Evolutionary conservation across 2,113 vertebrate species (phyloP).

Genomic region (Excalfactoria chinensis): DNA sequence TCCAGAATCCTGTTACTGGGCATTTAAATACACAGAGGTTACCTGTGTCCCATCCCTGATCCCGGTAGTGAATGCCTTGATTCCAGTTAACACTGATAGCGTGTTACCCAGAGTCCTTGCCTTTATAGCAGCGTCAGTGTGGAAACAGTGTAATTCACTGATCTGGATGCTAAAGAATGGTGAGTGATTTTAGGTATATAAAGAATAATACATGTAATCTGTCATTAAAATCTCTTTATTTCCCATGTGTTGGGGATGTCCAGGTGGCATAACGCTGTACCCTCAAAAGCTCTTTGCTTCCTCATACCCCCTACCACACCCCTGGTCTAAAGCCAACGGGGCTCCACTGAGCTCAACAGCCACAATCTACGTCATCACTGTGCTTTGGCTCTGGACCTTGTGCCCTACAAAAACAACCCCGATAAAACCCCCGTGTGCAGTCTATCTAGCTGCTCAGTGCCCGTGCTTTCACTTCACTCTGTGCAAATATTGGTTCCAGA

Average conservation of each 20-base stretch:
- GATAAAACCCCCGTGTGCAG: not conserved
- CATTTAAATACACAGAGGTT: not conserved
- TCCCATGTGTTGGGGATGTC: not conserved
- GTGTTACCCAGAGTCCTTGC: not conserved
- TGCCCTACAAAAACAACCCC: not conserved
- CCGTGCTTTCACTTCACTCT: not conserved
- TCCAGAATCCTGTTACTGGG: not conserved
- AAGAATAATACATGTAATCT: not conserved
- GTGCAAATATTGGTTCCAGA: not conserved
- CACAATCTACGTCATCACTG: fast-evolving
- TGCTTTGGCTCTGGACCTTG: not conserved
- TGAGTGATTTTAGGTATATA: not conserved
- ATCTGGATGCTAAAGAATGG: not conserved
- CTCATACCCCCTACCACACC: fast-evolving
- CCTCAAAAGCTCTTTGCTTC: not conserved
- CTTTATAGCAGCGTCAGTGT: not conserved
- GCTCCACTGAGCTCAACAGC: not conserved
- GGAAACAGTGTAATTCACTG: not conserved
- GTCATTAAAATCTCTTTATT: not conserved
- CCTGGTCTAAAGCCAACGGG: too few species aligned
- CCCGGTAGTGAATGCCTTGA: not conserved
- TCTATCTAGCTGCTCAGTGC: not conserved
- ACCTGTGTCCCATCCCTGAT: not conserved
- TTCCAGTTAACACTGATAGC: not conserved
- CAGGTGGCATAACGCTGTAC: not conserved